Evolutionary conservation across 2,113 vertebrate genomes (phyloP).

Genomic region (Cairina moschata): DNA sequence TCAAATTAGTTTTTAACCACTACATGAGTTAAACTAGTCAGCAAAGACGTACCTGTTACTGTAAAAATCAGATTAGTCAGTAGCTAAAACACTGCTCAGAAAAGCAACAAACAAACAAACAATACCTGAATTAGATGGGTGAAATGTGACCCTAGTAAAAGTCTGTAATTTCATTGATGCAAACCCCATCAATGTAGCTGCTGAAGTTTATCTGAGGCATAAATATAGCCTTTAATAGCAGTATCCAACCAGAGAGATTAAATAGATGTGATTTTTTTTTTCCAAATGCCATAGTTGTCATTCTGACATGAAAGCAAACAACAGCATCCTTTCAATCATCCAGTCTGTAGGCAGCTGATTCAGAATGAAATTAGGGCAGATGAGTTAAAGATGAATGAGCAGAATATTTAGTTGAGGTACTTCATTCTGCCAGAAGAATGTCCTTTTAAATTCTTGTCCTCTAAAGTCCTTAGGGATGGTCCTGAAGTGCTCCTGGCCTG

Average conservation of each 20-base stretch:
- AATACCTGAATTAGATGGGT: background rate
- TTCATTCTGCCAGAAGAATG: background rate
- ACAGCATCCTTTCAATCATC: background rate
- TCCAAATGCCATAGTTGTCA: background rate
- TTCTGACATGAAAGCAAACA: background rate
- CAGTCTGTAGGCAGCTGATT: background rate
- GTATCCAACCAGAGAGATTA: background rate
- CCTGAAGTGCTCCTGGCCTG: background rate
- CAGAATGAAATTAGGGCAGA: background rate
- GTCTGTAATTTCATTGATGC: background rate
- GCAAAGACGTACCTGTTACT: background rate
- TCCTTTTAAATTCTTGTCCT: background rate
- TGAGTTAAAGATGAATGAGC: background rate
- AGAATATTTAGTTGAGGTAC: background rate
- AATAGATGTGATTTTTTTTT: background rate
- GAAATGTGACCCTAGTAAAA: constrained; percentile 1
- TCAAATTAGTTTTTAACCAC: background rate
- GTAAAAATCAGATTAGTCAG: background rate
- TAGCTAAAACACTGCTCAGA: background rate
- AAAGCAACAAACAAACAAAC: background rate
- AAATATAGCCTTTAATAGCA: background rate
- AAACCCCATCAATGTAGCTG: background rate
- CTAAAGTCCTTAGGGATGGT: background rate
- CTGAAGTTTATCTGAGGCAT: background rate
- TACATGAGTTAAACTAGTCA: background rate